These are phyloP conservation scores for Penaeus chinensis DNA, from an alignment of 1,140 invertebrate species.

Conservation along the genomic window DNA sequence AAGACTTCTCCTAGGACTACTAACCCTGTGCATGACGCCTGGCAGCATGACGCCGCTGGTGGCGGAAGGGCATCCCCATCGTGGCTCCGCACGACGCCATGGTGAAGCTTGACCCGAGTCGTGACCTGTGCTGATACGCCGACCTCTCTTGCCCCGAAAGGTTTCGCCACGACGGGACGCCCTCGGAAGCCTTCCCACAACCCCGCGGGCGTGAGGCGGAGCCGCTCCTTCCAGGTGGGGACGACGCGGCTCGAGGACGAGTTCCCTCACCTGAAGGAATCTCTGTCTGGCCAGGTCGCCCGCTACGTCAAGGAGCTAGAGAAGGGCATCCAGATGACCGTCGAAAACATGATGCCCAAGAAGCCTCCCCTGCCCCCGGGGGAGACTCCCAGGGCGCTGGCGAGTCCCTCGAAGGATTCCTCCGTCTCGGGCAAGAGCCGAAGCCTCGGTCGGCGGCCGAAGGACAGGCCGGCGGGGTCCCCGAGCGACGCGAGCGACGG, in stretches of 20 bases:
- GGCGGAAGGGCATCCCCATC: neutral
- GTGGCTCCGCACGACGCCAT: neutral
- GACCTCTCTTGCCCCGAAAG: conserved; percentile 36
- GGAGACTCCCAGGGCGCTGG: neutral
- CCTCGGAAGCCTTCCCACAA: conserved; percentile 38
- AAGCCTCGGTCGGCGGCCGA: conserved; percentile 26
- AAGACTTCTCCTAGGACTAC: too few species aligned
- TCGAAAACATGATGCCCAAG: conserved; percentile 58
- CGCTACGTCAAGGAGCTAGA: conserved; percentile 62
- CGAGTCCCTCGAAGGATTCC: conserved; percentile 46
- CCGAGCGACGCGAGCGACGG: conserved; percentile 46
- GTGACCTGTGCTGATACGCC: neutral
- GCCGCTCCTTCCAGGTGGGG: conserved; percentile 61
- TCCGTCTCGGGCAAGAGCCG: conserved; percentile 6
- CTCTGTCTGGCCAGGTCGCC: conserved; percentile 57
- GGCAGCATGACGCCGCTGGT: conserved; percentile 10
- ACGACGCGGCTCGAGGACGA: conserved; percentile 32
- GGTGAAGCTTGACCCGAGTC: neutral
- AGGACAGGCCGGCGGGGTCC: conserved; percentile 12
- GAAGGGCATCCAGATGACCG: conserved; percentile 61
- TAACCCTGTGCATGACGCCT: neutral
- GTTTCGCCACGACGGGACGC: conserved; percentile 62
- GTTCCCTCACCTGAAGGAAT: neutral
- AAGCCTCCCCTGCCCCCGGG: conserved; percentile 21
- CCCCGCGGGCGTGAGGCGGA: conserved; percentile 55